Evolutionary conservation across 2,888 invertebrate genomes (phyloP).

Genomic region (Lottia scabra): DNA sequence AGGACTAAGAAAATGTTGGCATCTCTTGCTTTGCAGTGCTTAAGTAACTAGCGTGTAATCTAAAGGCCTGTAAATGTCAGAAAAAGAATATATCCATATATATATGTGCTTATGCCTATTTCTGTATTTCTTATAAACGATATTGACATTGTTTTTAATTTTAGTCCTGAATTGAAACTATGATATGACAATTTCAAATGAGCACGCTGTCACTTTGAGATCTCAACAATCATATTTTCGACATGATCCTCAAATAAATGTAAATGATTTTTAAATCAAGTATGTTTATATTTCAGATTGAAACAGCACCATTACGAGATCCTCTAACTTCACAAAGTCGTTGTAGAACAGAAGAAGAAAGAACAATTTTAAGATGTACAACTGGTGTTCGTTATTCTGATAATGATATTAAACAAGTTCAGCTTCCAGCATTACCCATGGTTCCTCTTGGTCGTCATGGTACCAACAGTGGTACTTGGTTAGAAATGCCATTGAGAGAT

Average conservation of each 20-base stretch:
- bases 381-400: slow-evolving; percentile 61
- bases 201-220: neutral
- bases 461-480: slow-evolving; percentile 59
- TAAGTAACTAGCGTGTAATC: too few species aligned
- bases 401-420: slow-evolving; percentile 57
- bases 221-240: too few species aligned
- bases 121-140: too few species aligned
- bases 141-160: too few species aligned
- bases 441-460: slow-evolving; percentile 66
- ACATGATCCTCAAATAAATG: too few species aligned
- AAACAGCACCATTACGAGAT: slow-evolving; percentile 53
- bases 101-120: too few species aligned
- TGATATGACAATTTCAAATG: too few species aligned
- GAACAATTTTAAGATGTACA: slow-evolving; percentile 57
- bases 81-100: too few species aligned
- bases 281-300: slow-evolving; percentile 36
- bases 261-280: neutral
- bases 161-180: too few species aligned
- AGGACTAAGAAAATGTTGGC: too few species aligned
- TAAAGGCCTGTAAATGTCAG: too few species aligned
- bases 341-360: slow-evolving; percentile 56
- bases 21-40: too few species aligned
- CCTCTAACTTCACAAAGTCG: slow-evolving; percentile 59
- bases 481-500: slow-evolving; percentile 63
- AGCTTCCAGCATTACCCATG: slow-evolving; percentile 61